A percentile compares a stretch with the other conserved stretches of the same genome.
phyloP scores from a whole-genome alignment of 2,797 vertebrate species.

The Pangasius sanitwongsei region DNA sequence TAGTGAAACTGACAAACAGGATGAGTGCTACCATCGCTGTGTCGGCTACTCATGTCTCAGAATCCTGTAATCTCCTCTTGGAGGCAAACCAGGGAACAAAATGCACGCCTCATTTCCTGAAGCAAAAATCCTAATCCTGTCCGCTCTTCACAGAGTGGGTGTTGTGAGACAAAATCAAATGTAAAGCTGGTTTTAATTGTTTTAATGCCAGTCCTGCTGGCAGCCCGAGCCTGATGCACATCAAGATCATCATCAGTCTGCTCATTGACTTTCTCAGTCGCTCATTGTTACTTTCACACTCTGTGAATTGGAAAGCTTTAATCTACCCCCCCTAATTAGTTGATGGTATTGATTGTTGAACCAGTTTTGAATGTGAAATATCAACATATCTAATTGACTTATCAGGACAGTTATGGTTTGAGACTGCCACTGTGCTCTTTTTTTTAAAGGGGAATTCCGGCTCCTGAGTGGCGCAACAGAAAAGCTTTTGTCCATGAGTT shows the following conservation, averaged over 20 bases:
- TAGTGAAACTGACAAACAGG: not conserved
- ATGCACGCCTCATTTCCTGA: constrained; percentile 68
- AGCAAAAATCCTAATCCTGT: constrained; percentile 55
- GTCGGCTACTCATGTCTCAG: not conserved
- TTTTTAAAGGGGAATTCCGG: not conserved
- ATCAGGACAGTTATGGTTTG: not conserved
- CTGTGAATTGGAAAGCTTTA: constrained; percentile 7
- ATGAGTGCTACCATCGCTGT: not conserved
- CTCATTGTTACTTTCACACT: constrained; percentile 36
- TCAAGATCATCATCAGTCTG: constrained; percentile 31
- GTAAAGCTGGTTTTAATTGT: constrained; percentile 74
- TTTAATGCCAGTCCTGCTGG: constrained; percentile 67
- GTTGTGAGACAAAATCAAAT: constrained; percentile 63
- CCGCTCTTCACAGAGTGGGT: not conserved
- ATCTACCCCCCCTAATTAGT: not conserved
- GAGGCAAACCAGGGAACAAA: constrained; percentile 63
- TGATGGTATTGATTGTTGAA: constrained; percentile 3
- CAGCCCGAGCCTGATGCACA: constrained; percentile 63
- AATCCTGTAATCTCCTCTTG: constrained; percentile 64
- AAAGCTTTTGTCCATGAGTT: not conserved
- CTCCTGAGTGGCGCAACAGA: not conserved
- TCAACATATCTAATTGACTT: not conserved
- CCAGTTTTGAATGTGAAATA: not conserved
- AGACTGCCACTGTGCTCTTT: too few relatives aligned
- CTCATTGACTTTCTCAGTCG: constrained; percentile 19